Conservation (phyloP, 2,113 vertebrate species). For the Aleadryas rufinucha region DNA sequence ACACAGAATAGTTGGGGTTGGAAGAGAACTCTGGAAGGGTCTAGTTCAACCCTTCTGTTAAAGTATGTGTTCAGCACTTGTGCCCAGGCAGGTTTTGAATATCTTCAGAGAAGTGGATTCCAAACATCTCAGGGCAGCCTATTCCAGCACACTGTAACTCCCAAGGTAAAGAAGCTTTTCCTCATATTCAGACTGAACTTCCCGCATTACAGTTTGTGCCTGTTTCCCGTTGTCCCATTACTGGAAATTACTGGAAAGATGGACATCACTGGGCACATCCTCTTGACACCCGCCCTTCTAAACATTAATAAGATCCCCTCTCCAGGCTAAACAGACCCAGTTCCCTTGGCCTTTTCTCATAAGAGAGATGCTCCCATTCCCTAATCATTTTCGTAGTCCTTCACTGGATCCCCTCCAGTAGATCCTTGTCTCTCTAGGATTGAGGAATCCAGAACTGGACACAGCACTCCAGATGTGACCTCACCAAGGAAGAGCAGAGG, state of each 20-base stretch:
- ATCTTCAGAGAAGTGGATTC: not conserved
- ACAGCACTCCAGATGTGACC: not conserved
- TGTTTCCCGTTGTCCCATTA: not conserved
- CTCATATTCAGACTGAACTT: not conserved
- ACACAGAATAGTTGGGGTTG: not conserved
- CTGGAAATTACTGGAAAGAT: not conserved
- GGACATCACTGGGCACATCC: not conserved
- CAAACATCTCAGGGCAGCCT: not conserved
- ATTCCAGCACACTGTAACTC: not conserved
- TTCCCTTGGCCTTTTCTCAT: not conserved
- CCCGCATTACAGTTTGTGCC: not conserved
- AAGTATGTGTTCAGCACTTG: not conserved
- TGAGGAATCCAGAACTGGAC: not conserved
- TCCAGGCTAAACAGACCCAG: not conserved
- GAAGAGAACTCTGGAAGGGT: not conserved
- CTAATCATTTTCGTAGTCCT: accelerated
- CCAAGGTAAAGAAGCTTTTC: not conserved
- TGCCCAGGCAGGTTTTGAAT: not conserved
- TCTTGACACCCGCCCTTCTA: not conserved
- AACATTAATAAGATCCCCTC: not conserved
- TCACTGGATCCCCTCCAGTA: not conserved
- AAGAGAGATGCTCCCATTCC: not conserved
- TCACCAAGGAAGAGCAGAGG: not conserved
- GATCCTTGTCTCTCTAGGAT: not conserved
- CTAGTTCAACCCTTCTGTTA: not conserved